Base-by-base conservation (phyloP, 1,140 invertebrate genomes). In the Pogonomyrmex barbatus region DNA sequence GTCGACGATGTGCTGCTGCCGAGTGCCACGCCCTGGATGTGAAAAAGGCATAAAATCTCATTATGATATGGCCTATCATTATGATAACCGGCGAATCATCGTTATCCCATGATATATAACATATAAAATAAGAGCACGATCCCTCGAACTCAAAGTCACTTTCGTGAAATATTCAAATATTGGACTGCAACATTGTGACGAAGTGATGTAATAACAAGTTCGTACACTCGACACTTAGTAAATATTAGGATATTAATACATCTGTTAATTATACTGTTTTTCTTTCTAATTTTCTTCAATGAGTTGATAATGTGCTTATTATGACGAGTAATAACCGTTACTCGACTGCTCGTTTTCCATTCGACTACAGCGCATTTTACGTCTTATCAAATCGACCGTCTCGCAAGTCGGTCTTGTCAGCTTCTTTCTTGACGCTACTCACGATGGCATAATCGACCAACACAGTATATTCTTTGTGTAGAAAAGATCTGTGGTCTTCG, bases 11-110 rank as follows among this genome's bases (percentile, higher is more conserved):
- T 62, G 24, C 33, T 62, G 50, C 81, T 73, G 56, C 42, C 58
- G 76, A n/a, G n/a, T 62, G 85, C 85, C 85, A 86, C 85, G 85
- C 85, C 85, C 85, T 70, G 42, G 8, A 68, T 30, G 60, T 82
- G 85, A 71, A 82, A 82, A 82, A 82, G 56, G 36, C 54, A 71
- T 83, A 71, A 82, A 86, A 71, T 86, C 67, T 86, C 54, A 73
- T 86, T 82, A 86, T 76, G 12, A 54, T 24, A 24, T 14, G 24
- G 17, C 9, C 70, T 45, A 84, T 4, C 56, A 33, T 24, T 24
- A 24, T 24, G 24, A 24, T 24, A 17, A 4, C 4, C 47, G 30
- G 8, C n/a, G 36, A 30, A 50, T 84, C n/a, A 77, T 77, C 58
- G 45, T 75, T 83, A 75, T 17, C 24, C 4, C 9, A 17, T 73